A percentile compares a stretch with the other conserved stretches of the same genome.
Conservation (phyloP, 1,140 invertebrate genomes). For the Drosophila auraria region DNA sequence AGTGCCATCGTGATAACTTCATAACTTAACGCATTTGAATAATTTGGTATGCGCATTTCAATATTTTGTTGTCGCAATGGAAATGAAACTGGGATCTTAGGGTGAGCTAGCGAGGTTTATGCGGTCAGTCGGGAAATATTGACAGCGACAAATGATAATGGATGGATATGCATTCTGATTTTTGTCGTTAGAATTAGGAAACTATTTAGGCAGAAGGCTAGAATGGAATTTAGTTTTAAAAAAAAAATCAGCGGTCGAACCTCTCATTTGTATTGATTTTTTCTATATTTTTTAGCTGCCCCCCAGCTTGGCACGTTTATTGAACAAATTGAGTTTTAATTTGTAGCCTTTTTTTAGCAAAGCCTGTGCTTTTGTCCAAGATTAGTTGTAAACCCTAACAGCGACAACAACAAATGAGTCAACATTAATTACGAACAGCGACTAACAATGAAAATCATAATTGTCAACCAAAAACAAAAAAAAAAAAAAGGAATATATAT, state of each 20-base stretch:
- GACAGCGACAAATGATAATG: constrained; percentile 75
- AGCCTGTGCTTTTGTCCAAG: constrained; percentile 41
- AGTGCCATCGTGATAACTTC: constrained; percentile 82
- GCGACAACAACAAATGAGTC: constrained; percentile 63
- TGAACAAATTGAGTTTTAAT: constrained; percentile 32
- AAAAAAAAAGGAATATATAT: constrained; percentile 30
- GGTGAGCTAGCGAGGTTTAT: constrained; percentile 14
- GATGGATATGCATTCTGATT: constrained; percentile 33
- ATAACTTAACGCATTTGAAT: constrained; percentile 81
- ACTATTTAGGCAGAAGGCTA: neutral
- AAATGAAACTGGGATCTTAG: constrained; percentile 33
- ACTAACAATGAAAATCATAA: constrained; percentile 33
- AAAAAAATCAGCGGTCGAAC: neutral
- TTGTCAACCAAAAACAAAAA: constrained; percentile 36
- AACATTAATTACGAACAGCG: constrained; percentile 72
- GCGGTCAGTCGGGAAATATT: constrained; percentile 63
- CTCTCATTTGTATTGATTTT: neutral
- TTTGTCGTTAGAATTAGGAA: constrained; percentile 8
- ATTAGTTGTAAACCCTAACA: constrained; percentile 63
- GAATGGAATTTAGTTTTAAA: constrained; percentile 6
- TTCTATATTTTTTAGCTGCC: neutral
- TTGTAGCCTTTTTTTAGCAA: constrained; percentile 8
- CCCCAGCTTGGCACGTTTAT: neutral
- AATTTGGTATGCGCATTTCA: constrained; percentile 83
- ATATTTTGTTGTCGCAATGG: constrained; percentile 66